phyloP scores from a whole-genome alignment of 2,113 vertebrate species.

The Zootoca vivipara region DNA sequence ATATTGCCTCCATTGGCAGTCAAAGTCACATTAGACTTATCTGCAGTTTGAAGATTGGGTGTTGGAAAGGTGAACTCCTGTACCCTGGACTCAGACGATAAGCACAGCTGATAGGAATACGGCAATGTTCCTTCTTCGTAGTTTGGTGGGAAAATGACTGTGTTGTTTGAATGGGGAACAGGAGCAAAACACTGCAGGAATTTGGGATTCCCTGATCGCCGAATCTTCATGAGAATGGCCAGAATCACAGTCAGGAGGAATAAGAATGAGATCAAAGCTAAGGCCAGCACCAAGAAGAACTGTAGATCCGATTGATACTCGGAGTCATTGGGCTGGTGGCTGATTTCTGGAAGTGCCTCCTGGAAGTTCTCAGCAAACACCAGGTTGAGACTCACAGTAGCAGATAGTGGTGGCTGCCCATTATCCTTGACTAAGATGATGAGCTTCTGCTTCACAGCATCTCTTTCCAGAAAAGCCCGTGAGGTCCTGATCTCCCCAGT shows the following conservation, averaged over 20 bases:
- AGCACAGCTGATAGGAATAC: conserved; percentile 61
- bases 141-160: conserved; percentile 23
- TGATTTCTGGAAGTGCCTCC: conserved; percentile 39
- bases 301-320: conserved; percentile 48
- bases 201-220: not conserved
- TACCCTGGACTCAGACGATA: conserved; percentile 58
- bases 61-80: conserved; percentile 60
- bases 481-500: conserved; percentile 14
- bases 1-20: too few relatives aligned
- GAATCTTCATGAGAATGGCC: conserved; percentile 31
- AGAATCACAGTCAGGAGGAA: conserved; percentile 56
- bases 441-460: conserved; percentile 10
- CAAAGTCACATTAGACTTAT: too few relatives aligned
- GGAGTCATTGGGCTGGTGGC: fast-evolving
- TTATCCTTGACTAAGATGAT: conserved; percentile 69
- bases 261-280: conserved; percentile 60
- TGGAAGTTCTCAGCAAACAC: conserved; percentile 74
- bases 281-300: conserved; percentile 63
- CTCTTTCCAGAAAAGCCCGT: not conserved
- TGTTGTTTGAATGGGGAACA: conserved; percentile 27
- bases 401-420: conserved; percentile 66
- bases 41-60: not conserved
- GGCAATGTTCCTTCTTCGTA: conserved; percentile 57
- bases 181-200: conserved; percentile 28
- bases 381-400: conserved; percentile 72